A percentile compares a stretch with the other conserved stretches of the same genome.
Evolutionary conservation across 2,113 vertebrate species (phyloP).

Genomic region (Pseudopipra pipra): DNA sequence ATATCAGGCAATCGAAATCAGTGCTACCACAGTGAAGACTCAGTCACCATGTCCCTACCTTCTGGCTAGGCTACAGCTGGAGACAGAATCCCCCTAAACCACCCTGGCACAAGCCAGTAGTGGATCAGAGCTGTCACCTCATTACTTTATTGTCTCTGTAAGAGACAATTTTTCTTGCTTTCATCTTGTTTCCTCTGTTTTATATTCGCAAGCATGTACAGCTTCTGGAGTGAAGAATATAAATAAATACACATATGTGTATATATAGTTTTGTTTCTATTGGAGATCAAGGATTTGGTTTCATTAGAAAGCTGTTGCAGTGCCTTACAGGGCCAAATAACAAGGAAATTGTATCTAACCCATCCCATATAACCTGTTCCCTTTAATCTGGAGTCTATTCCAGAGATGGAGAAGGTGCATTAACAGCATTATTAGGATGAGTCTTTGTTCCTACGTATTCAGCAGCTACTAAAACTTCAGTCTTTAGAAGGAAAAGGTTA

Average conservation of each 20-base stretch:
- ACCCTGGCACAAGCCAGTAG: accelerated
- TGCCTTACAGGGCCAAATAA: background rate
- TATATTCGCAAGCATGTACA: background rate
- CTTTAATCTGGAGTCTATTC: background rate
- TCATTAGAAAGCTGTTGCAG: background rate
- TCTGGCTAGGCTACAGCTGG: background rate
- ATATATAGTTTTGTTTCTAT: background rate
- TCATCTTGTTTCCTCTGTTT: background rate
- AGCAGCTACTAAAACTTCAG: background rate
- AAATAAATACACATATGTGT: background rate
- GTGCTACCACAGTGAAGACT: background rate
- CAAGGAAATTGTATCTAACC: background rate
- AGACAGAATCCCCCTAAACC: background rate
- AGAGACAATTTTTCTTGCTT: background rate
- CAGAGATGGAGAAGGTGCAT: background rate
- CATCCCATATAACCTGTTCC: background rate
- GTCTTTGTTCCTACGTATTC: background rate
- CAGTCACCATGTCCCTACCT: background rate
- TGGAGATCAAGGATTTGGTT: background rate
- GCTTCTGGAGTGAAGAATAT: background rate
- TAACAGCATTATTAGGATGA: background rate
- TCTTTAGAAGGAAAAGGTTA: background rate
- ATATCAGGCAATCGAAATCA: background rate
- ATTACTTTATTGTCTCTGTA: background rate
- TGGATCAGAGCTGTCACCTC: background rate